Evolutionary conservation across 2,113 vertebrate genomes (phyloP).

Genomic region (Hystrix brachyura): DNA sequence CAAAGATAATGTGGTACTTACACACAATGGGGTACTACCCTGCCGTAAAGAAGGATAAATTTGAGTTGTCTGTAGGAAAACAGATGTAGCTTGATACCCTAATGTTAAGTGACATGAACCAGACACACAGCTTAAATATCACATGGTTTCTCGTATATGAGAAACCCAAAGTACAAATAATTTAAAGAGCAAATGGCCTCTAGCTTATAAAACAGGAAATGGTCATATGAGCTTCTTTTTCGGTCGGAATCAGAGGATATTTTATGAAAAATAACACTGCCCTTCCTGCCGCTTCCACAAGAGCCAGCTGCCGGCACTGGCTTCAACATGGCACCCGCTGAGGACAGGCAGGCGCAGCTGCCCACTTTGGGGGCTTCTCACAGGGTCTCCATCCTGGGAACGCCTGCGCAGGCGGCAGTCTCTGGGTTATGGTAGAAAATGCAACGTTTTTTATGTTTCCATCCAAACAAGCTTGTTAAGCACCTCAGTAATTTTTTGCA

Average conservation of each 20-base stretch:
- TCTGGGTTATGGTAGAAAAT: not conserved
- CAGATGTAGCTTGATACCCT: no score
- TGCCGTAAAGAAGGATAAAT: no score
- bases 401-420: not conserved
- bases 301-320: no score
- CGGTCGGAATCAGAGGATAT: no score
- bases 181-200: not conserved
- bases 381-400: not conserved
- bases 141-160: not conserved
- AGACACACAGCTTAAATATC: not conserved
- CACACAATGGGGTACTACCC: no score
- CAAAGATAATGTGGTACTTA: no score
- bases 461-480: slow-evolving; percentile 20
- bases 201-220: not conserved
- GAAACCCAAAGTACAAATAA: not conserved
- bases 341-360: not conserved
- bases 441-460: not conserved
- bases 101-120: no score
- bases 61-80: no score
- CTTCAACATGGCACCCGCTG: not conserved
- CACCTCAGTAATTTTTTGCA: not conserved
- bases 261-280: not conserved
- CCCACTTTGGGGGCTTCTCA: not conserved
- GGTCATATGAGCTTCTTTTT: not conserved
- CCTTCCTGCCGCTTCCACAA: not conserved